Conservation (phyloP, 2,113 vertebrate genomes). For the Vombatus ursinus region DNA sequence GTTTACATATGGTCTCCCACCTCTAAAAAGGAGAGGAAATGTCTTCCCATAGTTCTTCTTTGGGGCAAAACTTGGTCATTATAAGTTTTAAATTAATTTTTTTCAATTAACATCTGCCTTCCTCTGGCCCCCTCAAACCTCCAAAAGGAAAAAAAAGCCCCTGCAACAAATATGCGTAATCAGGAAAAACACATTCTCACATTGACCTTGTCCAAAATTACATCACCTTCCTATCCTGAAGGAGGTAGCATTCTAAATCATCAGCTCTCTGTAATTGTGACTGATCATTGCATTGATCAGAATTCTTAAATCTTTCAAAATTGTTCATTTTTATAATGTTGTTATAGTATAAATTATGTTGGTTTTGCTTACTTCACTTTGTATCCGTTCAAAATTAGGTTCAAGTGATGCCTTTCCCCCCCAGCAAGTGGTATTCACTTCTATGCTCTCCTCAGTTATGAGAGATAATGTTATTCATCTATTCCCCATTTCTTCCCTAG, state of each 20-base stretch:
- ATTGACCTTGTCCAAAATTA: background rate
- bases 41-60: background rate
- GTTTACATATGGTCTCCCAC: background rate
- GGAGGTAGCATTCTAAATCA: background rate
- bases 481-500: background rate
- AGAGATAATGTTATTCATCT: background rate
- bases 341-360: background rate
- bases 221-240: background rate
- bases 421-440: background rate
- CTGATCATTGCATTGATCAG: background rate
- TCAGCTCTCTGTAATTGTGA: background rate
- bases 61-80: background rate
- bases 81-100: background rate
- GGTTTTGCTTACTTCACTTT: background rate
- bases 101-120: background rate
- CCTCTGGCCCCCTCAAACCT: rapidly evolving
- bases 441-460: background rate
- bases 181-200: background rate
- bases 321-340: background rate
- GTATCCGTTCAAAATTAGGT: background rate
- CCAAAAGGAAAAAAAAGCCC: background rate
- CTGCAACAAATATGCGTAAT: background rate
- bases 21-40: background rate
- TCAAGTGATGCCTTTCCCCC: background rate
- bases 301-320: background rate